Base-by-base conservation (phyloP, 2,888 invertebrate genomes). In the Drosophila suboccidentalis region DNA sequence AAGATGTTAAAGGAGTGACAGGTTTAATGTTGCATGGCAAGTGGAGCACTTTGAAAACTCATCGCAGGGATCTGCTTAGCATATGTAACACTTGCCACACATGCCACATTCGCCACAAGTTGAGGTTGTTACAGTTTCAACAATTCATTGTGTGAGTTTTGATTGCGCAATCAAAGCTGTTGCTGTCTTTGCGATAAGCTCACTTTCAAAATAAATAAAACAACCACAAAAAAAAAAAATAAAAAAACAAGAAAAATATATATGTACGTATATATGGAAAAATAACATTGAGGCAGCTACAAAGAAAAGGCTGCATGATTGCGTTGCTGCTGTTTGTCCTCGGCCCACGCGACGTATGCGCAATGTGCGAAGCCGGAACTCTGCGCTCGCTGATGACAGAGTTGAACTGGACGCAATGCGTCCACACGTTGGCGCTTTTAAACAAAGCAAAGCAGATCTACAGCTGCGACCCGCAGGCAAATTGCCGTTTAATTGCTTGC, bases 321-420 rank as follows among this genome's bases (percentile, higher is more conserved):
- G 29, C 8, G 59, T 38, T 38, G 47, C 19, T 36, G 43, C 36
- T 44, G 26, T 54, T 58, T 71, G 49, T 53, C 29, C 51, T 54
- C 78, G 50, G 46, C 75, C 75, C 58, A 78, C 75, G 57, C 74
- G 60, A 47, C 78, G 70, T 63, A 63, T 63, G 71, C 60, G 76
- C 55, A 72, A 69, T 36, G 53, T 32, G 49, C 51, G 19, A 44
- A 75, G 55, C 57, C 77, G 70, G 54, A 70, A 76, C 77, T 71
- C 15, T 57, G 58, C 32, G 41, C 64, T 44, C 39, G 49, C 57
- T 61, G 53, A 22, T 41, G 38, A n/a, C 50, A 43, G 51, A 39
- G 51, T 22, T 60, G 17, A 72, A 82, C 89, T 89, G 89, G 81
- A 80, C 69, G 81, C 89, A 70, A 46, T 43, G 77, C 73, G 65